Evolutionary conservation across 1,140 invertebrate genomes (phyloP).

Genomic region (Eriocheir sinensis): DNA sequence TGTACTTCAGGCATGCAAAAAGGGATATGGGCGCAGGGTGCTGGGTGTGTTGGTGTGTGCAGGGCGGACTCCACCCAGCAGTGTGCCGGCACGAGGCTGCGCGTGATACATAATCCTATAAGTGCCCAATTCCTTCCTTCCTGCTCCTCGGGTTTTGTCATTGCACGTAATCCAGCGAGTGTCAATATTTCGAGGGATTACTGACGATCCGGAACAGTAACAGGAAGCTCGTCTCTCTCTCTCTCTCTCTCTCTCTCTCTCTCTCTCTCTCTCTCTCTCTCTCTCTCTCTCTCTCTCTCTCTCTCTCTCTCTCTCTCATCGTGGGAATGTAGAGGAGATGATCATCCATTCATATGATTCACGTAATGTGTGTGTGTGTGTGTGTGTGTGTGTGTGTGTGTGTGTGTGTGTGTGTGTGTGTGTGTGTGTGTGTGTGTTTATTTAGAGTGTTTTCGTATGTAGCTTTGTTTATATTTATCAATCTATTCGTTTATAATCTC

Average conservation of each 20-base stretch:
- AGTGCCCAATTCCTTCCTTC: constrained; percentile 67
- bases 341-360: neutral
- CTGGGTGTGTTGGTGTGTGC: neutral
- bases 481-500: too few species aligned
- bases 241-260: too few species aligned
- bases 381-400: constrained; percentile 38
- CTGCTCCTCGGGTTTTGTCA: constrained; percentile 65
- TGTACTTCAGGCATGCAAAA: neutral
- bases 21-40: neutral
- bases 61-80: neutral
- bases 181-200: constrained; percentile 67
- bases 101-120: constrained; percentile 64
- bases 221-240: neutral
- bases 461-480: too few species aligned
- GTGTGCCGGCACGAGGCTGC: neutral
- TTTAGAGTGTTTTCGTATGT: neutral
- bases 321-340: neutral
- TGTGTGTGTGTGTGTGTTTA: too few species aligned
- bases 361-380: neutral
- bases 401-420: constrained; percentile 5
- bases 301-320: neutral
- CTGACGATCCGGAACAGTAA: neutral
- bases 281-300: neutral
- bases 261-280: too few species aligned
- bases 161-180: constrained; percentile 46